Evolutionary conservation across 2,113 vertebrate genomes (phyloP), one percentile per base, ranked within the genome.

Genomic region (Promerops cafer): DNA sequence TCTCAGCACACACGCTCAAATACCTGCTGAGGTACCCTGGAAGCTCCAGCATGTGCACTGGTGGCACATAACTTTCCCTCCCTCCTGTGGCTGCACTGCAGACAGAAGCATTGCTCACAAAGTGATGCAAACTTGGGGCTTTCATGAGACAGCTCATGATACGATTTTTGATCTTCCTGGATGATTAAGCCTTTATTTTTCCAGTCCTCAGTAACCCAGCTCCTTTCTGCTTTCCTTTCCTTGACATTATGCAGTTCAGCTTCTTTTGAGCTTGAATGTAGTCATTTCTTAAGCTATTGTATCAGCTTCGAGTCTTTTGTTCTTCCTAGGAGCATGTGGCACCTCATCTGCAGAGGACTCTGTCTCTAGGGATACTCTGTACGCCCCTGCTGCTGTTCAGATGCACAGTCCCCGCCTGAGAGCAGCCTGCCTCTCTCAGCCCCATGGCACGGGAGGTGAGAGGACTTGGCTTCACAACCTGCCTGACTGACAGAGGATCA

Each of bases 131-230:
- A 68, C 56, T 42, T 53, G 27, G 87, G 20, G 23, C 39, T 42
- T 85, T 89, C 47, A 15, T 70, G 45, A 75, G 33, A 65, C 56
- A 83, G 39, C 59, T 93, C 76, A 44, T 81, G 28, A 49, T 78
- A 76, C 6, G 56, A 71, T 92, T 94, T 94, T 82, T 85, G 39
- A 10, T 89, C 74, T 93, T 91, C 65, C 57, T 87, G 70, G n/a
- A 82, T 84, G 72, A 94, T 93, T 78, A 91, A 95, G 61, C 61
- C 77, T 87, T 89, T 93, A 79, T 92, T 92, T 94, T 64, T 84
- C 23, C 30, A 78, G 47, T 94, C 44, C 64, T 94, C 60, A 13
- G 64, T 78, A 89, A 94, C 61, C 72, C 28, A 79, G 37, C 60
- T 84, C 72, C 83, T 75, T 77, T 81, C 44, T 90, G 63, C 72